Percentiles rank a stretch among this genome's conserved stretches.
These are phyloP conservation scores for Drosophila suboccidentalis DNA, from an alignment of 2,888 invertebrate species.

Conservation along the genomic window DNA sequence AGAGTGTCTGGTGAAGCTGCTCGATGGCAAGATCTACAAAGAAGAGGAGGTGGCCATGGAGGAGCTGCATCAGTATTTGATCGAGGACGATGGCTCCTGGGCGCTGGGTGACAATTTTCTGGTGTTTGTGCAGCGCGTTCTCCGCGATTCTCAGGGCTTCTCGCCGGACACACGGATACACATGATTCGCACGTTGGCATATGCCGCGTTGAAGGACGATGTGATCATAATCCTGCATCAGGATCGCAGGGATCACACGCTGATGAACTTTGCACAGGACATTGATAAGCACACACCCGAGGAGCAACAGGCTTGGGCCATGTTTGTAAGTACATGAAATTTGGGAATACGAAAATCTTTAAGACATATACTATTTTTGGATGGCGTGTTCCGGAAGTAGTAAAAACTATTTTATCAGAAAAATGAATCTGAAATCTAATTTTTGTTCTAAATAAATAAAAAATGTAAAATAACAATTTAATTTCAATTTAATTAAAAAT, in stretches of 20 bases:
- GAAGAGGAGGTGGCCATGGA: slow-evolving; percentile 91
- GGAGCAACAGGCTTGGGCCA: slow-evolving; percentile 92
- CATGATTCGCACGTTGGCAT: slow-evolving; percentile 90
- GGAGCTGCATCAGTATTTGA: slow-evolving; percentile 94
- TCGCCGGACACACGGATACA: slow-evolving; percentile 88
- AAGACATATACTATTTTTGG: too few species aligned
- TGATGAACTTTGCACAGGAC: slow-evolving; percentile 94
- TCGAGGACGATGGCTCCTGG: slow-evolving; percentile 97
- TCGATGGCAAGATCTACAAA: slow-evolving; percentile 90
- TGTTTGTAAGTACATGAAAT: slow-evolving; percentile 89
- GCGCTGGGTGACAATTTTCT: slow-evolving; percentile 95
- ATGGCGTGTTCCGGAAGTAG: too few species aligned
- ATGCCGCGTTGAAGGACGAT: slow-evolving; percentile 94
- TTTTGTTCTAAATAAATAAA: too few species aligned
- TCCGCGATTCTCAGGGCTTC: slow-evolving; percentile 87
- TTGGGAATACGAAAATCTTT: too few species aligned
- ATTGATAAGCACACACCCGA: slow-evolving; percentile 91
- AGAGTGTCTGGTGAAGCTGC: slow-evolving; percentile 89
- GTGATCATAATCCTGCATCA: slow-evolving; percentile 95
- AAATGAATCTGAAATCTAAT: too few species aligned
- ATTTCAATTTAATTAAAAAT: too few species aligned
- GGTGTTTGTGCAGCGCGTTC: slow-evolving; percentile 90
- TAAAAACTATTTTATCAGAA: too few species aligned
- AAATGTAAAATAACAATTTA: too few species aligned
- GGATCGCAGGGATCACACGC: slow-evolving; percentile 94